Base-by-base conservation (phyloP, 2,113 vertebrate species). In the Orycteropus afer region DNA sequence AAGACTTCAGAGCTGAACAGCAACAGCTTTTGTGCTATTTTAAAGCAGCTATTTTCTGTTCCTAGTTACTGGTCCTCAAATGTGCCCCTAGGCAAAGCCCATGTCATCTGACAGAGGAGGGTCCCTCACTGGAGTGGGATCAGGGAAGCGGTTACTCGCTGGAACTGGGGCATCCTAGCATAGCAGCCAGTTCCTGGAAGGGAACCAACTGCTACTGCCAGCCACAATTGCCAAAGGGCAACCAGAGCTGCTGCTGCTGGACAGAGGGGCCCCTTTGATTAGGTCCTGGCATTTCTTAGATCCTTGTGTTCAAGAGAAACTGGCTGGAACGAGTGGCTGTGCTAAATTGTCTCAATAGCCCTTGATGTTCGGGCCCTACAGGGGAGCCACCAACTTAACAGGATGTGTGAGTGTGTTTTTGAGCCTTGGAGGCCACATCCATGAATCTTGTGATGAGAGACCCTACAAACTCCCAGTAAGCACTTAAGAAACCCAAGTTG, bases 1-100 rank as follows among this genome's bases (percentile, higher is more conserved):
- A 49, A 78, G 47, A 57, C 40, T 22, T 84, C 65, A 37, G 25
- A 71, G 20, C 9, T 7, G 20, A 82, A 82, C 34, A 90, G 14
- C 61, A 80, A 20, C 34, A 91, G 78, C 79, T 32, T 85, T 59
- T 89, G 81, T 91, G 84, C 61, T 84, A 37, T 86, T 94, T 93
- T 73, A 90, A 81, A 71, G 47, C 20, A 14, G 90, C 14, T 53
- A 10, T 25, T 80, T 86, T 84, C 59, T 67, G 61, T 78, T 57
- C 3, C 17, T 47, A 14, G 74, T 91, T 55, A 59, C n/a, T 65
- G 40, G 40, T 76, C 78, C 37, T 53, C 27, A 4, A 55, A 81
- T 63, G 57, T 69, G 79, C 53, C 53, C 40, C 85, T 34, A 15
- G 18, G 63, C 12, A 37, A 78, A 42, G 11, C 65, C 45, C 59